Base-by-base conservation (phyloP, 2,797 vertebrate species). In the Sciurus carolinensis region DNA sequence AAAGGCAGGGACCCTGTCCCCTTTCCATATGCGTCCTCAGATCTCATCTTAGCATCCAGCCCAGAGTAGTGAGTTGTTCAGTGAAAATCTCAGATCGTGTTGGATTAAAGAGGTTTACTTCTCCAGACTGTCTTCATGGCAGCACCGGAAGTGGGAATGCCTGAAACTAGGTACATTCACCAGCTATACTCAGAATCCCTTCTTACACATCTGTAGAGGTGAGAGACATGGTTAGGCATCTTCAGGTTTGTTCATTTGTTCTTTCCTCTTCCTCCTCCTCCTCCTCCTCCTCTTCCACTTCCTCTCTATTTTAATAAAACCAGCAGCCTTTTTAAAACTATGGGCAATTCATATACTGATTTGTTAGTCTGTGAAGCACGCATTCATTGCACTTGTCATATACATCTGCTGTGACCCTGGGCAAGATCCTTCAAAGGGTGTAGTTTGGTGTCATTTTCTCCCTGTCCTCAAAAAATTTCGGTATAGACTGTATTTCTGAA, bases 121-220 rank as follows among this genome's bases (percentile, higher is more conserved):
- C 50, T 90, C 57, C 33, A 79, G 79, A 64, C 3, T 33, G 64
- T n/a, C 59, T 79, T 73, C n/a, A 0, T 54, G 50, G 24, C 9
- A 18, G 18, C 36, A 3, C 0, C 67, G 18, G 89, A 76, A 76
- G 87, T 54, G 44, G 77, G 8, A 30, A 26, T 62, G 52, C n/a
- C 30, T 14, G 0, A 81, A 42, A 75, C 57, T 11, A 30, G 4
- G 39, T 9, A 3, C 39, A 2, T 2, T 50, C 10, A n/a, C 83
- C 66, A 17, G 24, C 50, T 33, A 15, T 28, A 17, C 13, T 7
- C 10, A 20, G 52, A 17, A 13, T 28, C 69, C 47, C n/a, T 71
- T 33, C 24, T 4, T 26, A 20, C 7, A 10, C 1, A 26, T 71
- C 44, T 5, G 0, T 33, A 12, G 36, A 54, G 3, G 11, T 42